These are phyloP conservation scores for Galbula dea DNA, from an alignment of 2,113 vertebrate species.

Conservation along the genomic window DNA sequence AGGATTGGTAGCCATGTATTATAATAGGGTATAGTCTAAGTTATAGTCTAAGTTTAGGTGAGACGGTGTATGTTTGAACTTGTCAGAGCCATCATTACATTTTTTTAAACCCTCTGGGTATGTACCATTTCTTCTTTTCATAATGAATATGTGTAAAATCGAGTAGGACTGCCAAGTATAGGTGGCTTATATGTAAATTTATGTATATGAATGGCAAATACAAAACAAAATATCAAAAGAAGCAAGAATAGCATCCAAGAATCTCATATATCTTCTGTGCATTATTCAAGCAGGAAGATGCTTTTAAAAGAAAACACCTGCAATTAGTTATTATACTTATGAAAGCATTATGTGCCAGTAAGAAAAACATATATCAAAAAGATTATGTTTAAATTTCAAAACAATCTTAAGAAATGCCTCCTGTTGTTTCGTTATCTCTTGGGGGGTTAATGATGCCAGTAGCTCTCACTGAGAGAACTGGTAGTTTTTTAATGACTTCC, in stretches of 20 bases:
- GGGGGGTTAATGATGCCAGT: neutral
- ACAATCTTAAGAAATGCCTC: neutral
- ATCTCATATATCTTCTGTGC: neutral
- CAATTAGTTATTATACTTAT: neutral
- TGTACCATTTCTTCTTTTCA: constrained; percentile 28
- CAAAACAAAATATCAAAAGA: constrained; percentile 36
- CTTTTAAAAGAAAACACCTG: neutral
- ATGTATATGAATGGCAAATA: constrained; percentile 24
- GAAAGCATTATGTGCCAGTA: neutral
- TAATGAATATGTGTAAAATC: constrained; percentile 23
- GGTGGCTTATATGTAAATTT: constrained; percentile 41
- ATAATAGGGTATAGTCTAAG: neutral
- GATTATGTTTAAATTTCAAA: constrained; percentile 5
- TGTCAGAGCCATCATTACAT: constrained; percentile 30
- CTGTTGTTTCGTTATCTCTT: neutral
- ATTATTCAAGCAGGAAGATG: neutral
- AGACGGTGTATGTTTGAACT: neutral
- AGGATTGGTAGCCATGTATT: neutral
- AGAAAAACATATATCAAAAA: neutral
- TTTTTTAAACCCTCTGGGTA: constrained; percentile 30
- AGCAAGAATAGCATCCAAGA: neutral
- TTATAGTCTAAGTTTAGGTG: neutral
- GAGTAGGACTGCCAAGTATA: constrained; percentile 32
- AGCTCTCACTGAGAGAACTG: neutral
- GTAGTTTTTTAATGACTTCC: constrained; percentile 13